Evolutionary conservation across 2,888 invertebrate species (phyloP), one percentile per base, ranked within the genome.

Genomic region (Phymatocera aterrima): DNA sequence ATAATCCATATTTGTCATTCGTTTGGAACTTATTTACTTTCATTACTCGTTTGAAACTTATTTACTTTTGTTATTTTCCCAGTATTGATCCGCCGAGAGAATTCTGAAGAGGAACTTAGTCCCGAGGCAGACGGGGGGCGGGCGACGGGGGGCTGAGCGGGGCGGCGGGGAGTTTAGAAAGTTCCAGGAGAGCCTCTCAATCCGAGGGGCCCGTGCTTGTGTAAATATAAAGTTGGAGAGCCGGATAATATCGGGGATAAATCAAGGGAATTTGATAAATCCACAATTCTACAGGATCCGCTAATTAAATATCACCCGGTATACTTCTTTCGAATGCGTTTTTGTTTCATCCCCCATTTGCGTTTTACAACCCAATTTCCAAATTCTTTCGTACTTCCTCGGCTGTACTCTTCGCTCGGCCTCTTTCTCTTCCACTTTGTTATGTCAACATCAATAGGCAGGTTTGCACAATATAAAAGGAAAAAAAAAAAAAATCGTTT

Each of bases 221-320:
- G 86, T 87, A 86, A 88, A 88, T 85, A 87, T 83, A 86, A 88
- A 86, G 84, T 86, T 86, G 82, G 81, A 84, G 84, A 87, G 85
- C 85, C 85, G 85, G 87, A 87, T 87, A 88, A 88, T 86, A 87
- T 87, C 85, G 83, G 82, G 84, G 87, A 87, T 88, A 87, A 88
- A 88, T 87, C 86, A 87, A 86, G 85, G 83, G 87, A 87, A 89
- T 87, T 88, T 87, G 85, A 87, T 86, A 86, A 87, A 86, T 88
- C 87, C 86, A 88, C 85, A 84, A 81, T 79, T 34, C 78, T 79
- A 51, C 34, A 81, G 79, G 75, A 77, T 79, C 75, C 80, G 78
- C 80, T 79, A 79, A 83, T 83, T 79, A 82, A 72, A 72, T 79
- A 77, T 75, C 48, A 54, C 77, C 51, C n/a, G 28, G 24, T 18